These are phyloP conservation scores for Beris chalybata DNA, from an alignment of 2,888 invertebrate species.

Conservation along the genomic window DNA sequence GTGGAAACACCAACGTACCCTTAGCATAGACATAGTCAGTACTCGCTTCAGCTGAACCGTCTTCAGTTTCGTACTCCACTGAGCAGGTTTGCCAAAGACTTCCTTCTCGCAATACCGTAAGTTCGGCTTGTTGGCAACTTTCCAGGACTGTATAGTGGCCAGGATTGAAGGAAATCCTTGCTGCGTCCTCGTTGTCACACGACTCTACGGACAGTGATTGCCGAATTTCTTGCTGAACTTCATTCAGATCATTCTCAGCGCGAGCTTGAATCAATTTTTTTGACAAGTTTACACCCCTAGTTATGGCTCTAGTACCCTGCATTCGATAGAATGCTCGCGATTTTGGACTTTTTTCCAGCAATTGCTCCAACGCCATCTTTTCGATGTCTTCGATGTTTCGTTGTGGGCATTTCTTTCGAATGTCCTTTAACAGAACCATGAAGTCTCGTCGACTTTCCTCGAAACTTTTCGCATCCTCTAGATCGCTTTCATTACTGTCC, in stretches of 20 bases:
- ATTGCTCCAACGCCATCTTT: conserved; percentile 88
- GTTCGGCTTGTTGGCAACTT: conserved; percentile 92
- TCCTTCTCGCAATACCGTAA: conserved; percentile 85
- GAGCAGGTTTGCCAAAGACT: conserved; percentile 76
- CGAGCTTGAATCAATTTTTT: conserved; percentile 79
- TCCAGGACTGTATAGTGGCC: conserved; percentile 99
- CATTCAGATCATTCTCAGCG: conserved; percentile 74
- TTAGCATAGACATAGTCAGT: conserved; percentile 89
- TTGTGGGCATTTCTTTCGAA: conserved; percentile 89
- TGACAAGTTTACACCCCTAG: conserved; percentile 89
- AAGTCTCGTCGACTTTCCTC: conserved; percentile 93
- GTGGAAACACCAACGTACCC: conserved; percentile 84
- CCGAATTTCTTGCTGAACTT: conserved; percentile 69
- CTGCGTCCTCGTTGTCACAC: conserved; percentile 63
- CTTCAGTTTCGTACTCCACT: conserved; percentile 93
- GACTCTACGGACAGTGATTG: conserved; percentile 67
- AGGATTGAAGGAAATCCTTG: conserved; percentile 89
- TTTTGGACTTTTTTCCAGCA: conserved; percentile 90
- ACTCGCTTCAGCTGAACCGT: conserved; percentile 97
- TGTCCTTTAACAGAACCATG: conserved; percentile 84
- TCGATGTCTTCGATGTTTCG: conserved; percentile 89
- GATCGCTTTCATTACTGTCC: conserved; percentile 59
- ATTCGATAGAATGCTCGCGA: conserved; percentile 94
- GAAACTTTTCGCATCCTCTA: conserved; percentile 76
- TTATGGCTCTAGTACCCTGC: conserved; percentile 94